Conservation (phyloP, 2,113 vertebrate genomes). For the Entomyzon cyanotis region DNA sequence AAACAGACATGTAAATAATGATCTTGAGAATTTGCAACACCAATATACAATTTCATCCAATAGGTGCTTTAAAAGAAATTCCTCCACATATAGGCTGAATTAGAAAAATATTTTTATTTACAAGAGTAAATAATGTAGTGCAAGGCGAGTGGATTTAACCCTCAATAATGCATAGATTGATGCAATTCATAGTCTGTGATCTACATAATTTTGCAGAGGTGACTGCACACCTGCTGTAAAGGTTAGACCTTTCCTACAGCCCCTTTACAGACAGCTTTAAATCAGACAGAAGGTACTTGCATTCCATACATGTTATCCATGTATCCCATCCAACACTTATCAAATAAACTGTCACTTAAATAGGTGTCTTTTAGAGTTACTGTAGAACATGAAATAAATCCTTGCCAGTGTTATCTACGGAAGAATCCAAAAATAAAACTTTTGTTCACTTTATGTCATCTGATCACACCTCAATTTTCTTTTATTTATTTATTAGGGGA, state of each 20-base stretch:
- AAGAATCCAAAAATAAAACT: background rate
- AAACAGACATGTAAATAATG: background rate
- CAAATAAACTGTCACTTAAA: background rate
- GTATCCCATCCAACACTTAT: background rate
- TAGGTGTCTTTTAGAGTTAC: background rate
- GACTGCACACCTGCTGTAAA: background rate
- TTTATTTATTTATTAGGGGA: background rate
- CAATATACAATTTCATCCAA: background rate
- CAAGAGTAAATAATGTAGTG: conserved; percentile 77
- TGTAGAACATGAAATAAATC: background rate
- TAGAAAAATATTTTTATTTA: conserved; percentile 84
- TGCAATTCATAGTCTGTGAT: conserved; percentile 42
- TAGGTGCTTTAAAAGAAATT: background rate
- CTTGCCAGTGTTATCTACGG: background rate
- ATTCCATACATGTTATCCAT: background rate
- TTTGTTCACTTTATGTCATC: background rate
- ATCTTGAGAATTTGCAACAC: background rate
- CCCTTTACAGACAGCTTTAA: background rate
- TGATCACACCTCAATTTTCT: background rate
- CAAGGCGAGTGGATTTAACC: conserved; percentile 70
- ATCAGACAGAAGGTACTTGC: conserved; percentile 12
- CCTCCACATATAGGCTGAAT: conserved; percentile 26
- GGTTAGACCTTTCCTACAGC: background rate
- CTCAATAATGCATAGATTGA: conserved; percentile 75
- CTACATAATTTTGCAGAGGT: background rate